Evolutionary conservation across 2,113 vertebrate species (phyloP).

Genomic region (Colius striatus): DNA sequence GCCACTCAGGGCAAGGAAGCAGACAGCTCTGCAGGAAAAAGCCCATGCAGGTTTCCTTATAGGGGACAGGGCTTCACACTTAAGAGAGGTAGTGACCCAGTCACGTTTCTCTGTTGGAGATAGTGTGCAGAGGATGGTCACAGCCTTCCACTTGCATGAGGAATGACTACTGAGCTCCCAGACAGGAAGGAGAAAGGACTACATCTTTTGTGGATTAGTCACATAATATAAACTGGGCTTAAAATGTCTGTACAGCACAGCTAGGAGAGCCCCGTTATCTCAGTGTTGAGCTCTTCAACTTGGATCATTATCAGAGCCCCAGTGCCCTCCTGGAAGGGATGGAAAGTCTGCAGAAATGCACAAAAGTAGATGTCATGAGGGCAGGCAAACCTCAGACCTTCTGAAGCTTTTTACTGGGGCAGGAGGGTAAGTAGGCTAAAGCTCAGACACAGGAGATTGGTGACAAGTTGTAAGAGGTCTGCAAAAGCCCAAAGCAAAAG

Average conservation of each 20-base stretch:
- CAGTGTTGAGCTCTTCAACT: not conserved
- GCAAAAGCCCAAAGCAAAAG: accelerated
- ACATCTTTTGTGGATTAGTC: not conserved
- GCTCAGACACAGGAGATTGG: not conserved
- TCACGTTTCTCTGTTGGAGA: not conserved
- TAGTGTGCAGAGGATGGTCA: accelerated
- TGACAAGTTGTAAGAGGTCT: not conserved
- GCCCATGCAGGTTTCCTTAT: not conserved
- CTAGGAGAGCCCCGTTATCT: not conserved
- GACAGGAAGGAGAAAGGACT: not conserved
- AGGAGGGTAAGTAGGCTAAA: not conserved
- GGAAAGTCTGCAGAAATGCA: not conserved
- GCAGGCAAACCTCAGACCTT: not conserved
- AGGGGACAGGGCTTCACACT: not conserved
- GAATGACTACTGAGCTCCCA: not conserved
- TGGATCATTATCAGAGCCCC: not conserved
- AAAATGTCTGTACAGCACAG: not conserved
- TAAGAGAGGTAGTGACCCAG: accelerated
- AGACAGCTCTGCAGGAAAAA: not conserved
- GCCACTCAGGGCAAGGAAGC: not conserved
- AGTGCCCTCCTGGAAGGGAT: not conserved
- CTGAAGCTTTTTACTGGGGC: not conserved
- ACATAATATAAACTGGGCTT: not conserved
- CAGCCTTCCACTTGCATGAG: not conserved
- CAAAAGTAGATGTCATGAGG: not conserved